A percentile compares a stretch with the other conserved stretches of the same genome.
Evolutionary conservation across 2,888 invertebrate species (phyloP).

Genomic region (Crossocerus cetratus): DNA sequence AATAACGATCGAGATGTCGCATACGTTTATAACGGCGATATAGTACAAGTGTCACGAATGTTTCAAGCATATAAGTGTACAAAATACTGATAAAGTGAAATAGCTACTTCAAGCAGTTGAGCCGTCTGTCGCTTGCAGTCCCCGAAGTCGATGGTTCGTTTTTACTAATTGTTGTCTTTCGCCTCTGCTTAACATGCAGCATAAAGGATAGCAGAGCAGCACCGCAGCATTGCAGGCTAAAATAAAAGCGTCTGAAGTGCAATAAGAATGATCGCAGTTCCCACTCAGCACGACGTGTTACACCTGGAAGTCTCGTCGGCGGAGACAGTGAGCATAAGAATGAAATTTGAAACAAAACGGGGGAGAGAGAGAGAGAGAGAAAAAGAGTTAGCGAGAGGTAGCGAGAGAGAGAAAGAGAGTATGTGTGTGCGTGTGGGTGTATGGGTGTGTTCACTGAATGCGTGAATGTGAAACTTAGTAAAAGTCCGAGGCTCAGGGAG

Average conservation of each 20-base stretch:
- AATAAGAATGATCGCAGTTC: slow-evolving; percentile 61
- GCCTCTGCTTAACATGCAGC: slow-evolving; percentile 76
- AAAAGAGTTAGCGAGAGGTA: slow-evolving; percentile 21
- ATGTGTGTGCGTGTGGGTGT: neutral
- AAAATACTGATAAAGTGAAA: slow-evolving; percentile 26
- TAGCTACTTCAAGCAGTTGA: slow-evolving; percentile 42
- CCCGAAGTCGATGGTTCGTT: slow-evolving; percentile 44
- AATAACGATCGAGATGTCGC: too few relatives aligned
- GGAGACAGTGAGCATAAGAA: slow-evolving; percentile 54
- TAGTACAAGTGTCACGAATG: neutral
- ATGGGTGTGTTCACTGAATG: too few relatives aligned
- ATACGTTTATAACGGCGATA: too few relatives aligned
- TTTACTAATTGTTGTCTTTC: slow-evolving; percentile 74
- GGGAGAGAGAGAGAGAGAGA: slow-evolving; percentile 30
- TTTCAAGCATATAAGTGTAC: neutral
- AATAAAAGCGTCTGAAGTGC: slow-evolving; percentile 60
- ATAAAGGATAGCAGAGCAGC: slow-evolving; percentile 73
- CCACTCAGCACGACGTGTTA: slow-evolving; percentile 49
- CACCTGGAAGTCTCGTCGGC: slow-evolving; percentile 53
- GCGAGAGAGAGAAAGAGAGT: slow-evolving; percentile 22
- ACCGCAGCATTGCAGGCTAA: slow-evolving; percentile 66
- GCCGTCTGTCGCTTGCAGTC: slow-evolving; percentile 33
- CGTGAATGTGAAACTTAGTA: slow-evolving; percentile 4
- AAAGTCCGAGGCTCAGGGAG: slow-evolving; percentile 42
- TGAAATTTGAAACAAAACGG: slow-evolving; percentile 31